Conservation (phyloP, 2,888 invertebrate species). For the Dendrolimus pini region DNA sequence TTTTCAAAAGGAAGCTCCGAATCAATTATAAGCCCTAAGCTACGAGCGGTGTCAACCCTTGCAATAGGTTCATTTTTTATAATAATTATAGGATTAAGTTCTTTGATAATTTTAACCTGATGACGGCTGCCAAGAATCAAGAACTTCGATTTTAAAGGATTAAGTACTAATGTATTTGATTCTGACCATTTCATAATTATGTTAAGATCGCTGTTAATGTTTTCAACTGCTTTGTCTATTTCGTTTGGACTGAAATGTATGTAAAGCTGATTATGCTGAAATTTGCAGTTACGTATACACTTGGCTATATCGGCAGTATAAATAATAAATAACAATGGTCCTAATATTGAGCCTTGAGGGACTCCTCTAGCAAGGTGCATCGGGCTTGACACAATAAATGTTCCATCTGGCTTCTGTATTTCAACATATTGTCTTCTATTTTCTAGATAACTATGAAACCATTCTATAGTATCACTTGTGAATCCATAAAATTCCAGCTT, state of each 20-base stretch:
- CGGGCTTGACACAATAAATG: too few species aligned
- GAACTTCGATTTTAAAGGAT: slow-evolving; percentile 9
- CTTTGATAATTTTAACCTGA: not conserved
- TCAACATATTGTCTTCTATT: slow-evolving; percentile 9
- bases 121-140: slow-evolving; percentile 4
- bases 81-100: not conserved
- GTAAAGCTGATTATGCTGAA: too few species aligned
- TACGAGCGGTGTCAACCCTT: slow-evolving; percentile 4
- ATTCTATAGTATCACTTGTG: slow-evolving; percentile 3
- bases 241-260: too few species aligned
- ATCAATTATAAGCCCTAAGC: slow-evolving; percentile 6
- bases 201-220: slow-evolving; percentile 2
- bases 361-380: too few species aligned
- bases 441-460: slow-evolving; percentile 13
- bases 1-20: slow-evolving; percentile 7
- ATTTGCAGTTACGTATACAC: too few species aligned
- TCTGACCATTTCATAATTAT: slow-evolving; percentile 5
- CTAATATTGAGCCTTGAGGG: too few species aligned
- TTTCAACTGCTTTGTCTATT: too few species aligned
- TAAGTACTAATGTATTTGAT: slow-evolving; percentile 3
- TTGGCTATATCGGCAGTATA: too few species aligned
- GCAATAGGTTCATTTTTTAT: slow-evolving; percentile 1
- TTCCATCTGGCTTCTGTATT: too few species aligned
- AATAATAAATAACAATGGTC: too few species aligned
- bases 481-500: slow-evolving; percentile 15